phyloP scores from a whole-genome alignment of 2,888 invertebrate species.

The Onchidella celtica region DNA sequence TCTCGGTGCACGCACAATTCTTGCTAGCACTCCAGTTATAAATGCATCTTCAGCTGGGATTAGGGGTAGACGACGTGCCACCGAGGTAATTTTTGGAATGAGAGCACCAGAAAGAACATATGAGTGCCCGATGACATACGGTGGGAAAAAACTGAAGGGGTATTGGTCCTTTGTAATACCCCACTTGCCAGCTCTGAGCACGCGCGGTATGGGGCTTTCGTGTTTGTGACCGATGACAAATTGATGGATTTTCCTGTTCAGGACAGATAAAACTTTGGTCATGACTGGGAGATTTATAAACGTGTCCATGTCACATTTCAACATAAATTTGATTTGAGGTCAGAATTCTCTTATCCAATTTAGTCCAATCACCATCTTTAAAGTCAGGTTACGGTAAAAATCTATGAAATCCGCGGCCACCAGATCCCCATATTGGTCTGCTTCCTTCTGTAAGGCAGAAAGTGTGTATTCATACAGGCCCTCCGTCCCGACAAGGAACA shows the following conservation, averaged over 20 bases:
- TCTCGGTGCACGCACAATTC: conserved; percentile 56
- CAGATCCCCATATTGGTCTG: conserved; percentile 12
- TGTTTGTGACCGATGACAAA: conserved; percentile 53
- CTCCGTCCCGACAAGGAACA: conserved; percentile 60
- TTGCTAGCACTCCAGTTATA: conserved; percentile 65
- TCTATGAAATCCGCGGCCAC: conserved; percentile 45
- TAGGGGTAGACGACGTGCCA: conserved; percentile 61
- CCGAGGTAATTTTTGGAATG: conserved; percentile 54
- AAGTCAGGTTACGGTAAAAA: conserved; percentile 44
- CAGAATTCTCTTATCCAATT: conserved; percentile 35
- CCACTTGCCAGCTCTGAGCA: conserved; percentile 61
- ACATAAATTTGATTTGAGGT: neutral
- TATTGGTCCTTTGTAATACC: conserved; percentile 53
- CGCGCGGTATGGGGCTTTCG: conserved; percentile 48
- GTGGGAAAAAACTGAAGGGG: conserved; percentile 59
- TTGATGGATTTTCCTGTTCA: neutral
- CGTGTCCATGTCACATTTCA: conserved; percentile 46
- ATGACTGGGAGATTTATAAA: conserved; percentile 48
- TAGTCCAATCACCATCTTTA: conserved; percentile 45
- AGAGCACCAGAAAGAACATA: conserved; percentile 64
- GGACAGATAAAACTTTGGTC: neutral
- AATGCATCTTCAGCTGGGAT: conserved; percentile 68
- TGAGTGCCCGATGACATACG: conserved; percentile 62
- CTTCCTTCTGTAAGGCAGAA: neutral
- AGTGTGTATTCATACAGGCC: neutral